Base-by-base conservation (phyloP, 2,888 invertebrate species). In the Abrostola triplasia region DNA sequence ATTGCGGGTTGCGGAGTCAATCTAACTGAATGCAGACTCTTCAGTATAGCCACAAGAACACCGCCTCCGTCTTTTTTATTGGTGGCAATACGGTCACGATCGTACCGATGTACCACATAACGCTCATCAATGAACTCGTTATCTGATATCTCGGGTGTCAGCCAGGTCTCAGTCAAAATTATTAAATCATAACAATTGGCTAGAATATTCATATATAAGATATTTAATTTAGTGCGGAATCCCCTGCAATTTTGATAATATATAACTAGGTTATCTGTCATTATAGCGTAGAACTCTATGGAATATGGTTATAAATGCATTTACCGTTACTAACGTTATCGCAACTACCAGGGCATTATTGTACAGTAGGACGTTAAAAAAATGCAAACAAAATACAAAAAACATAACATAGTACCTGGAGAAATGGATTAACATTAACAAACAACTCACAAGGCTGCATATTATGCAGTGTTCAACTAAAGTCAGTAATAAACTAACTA, bases 241-340 rank as follows among this genome's bases (percentile, higher is more conserved):
- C 53, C 53, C 41, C 53, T 41, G 9, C 53, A 53, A n/a, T 53
- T 53, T 35, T 53, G 53, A 5, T 54, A 54, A 12, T 54, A 54
- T 24, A 24, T 24, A 24, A 24, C 24, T 24, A 24, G 4, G 24
- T 24, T 24, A 24, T 24, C 24, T 24, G 24, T 24, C 24, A 24
- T 24, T 24, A 4, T 24, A 24, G 4, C 24, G 24, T 24, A 24
- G 4, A 24, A 24, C 4, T 24, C 24, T 24, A 24, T 24, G 4
- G 24, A 24, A 24, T 2, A 24, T 24, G 24, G 24, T 24, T 4
- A 24, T 24, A 24, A 24, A 24, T 24, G 24, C 24, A 24, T 24
- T 24, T 2, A 24, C 24, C 24, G 24, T 4, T 24, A 24, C 24
- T 24, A 24, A 24, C 24, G 24, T 24, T 2, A 4, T 24, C 24